Conservation (phyloP, 2,113 vertebrate genomes). For the Odocoileus virginianus region DNA sequence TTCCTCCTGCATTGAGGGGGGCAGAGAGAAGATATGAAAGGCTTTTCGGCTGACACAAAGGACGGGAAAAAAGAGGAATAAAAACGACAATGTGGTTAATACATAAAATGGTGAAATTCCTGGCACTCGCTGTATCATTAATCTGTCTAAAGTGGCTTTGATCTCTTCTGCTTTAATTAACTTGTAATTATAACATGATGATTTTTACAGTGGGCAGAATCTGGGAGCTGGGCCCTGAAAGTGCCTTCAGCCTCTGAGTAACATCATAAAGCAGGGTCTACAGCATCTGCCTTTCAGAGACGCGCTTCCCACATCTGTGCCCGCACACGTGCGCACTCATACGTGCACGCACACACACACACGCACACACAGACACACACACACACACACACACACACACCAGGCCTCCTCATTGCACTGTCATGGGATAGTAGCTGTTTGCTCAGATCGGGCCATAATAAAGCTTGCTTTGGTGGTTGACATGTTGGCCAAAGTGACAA, state of each 20-base stretch:
- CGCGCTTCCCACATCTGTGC: not conserved
- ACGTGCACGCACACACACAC: fast-evolving
- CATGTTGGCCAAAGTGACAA: not conserved
- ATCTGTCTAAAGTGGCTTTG: conserved; percentile 84
- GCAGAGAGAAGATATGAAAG: conserved; percentile 65
- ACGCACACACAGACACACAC: not conserved
- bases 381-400: not conserved
- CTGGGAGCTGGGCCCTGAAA: conserved; percentile 40
- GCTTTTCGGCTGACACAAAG: conserved; percentile 45
- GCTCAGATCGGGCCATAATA: fast-evolving
- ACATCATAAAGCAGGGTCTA: not conserved
- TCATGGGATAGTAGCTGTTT: fast-evolving
- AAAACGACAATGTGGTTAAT: conserved; percentile 42
- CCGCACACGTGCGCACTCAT: fast-evolving
- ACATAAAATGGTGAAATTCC: conserved; percentile 66
- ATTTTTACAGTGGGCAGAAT: conserved; percentile 54
- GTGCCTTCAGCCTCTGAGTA: not conserved
- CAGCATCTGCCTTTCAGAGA: not conserved
- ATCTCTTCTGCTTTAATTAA: conserved; percentile 84
- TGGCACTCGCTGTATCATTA: conserved; percentile 75
- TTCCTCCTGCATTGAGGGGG: conserved; percentile 72
- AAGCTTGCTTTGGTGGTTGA: not conserved
- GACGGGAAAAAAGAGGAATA: conserved; percentile 29
- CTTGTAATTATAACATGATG: conserved; percentile 81
- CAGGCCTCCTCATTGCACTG: not conserved